Percentiles rank a stretch among this genome's conserved stretches.
phyloP scores from a whole-genome alignment of 2,797 vertebrate genomes.

The Cheracebus regulus region DNA sequence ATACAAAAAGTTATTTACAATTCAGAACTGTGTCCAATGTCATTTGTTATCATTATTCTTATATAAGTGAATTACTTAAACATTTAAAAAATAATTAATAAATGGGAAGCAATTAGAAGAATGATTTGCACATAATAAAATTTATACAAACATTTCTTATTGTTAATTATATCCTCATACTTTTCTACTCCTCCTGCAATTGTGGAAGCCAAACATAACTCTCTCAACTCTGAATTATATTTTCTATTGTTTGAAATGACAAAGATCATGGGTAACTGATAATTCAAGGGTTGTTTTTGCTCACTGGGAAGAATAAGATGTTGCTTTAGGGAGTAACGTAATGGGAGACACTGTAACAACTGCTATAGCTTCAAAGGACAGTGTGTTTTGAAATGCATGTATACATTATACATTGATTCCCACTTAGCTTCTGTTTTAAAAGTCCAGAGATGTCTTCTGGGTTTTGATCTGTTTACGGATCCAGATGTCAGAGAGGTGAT shows the following conservation, averaged over 20 bases:
- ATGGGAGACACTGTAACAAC: constrained; percentile 42
- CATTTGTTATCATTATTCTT: constrained; percentile 3
- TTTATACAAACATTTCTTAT: neutral
- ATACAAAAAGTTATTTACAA: neutral
- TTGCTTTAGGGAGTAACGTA: constrained; percentile 76
- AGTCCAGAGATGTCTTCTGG: neutral
- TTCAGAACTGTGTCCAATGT: neutral
- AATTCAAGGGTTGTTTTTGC: neutral
- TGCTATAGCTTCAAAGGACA: neutral
- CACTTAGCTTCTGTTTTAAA: neutral
- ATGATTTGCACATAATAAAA: neutral
- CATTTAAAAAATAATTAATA: neutral
- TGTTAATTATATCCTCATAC: neutral
- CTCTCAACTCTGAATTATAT: neutral
- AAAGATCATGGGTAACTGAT: neutral
- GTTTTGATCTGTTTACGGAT: neutral
- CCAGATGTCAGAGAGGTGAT: neutral
- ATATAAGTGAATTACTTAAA: neutral
- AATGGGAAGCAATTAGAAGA: neutral
- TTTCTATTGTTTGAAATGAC: constrained; percentile 9
- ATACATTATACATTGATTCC: neutral
- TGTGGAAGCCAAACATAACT: neutral
- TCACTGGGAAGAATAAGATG: constrained; percentile 64
- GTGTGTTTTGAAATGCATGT: neutral
- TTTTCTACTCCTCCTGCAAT: neutral